Base-by-base conservation (phyloP, 2,888 invertebrate genomes). In the Nomada hirtipes region DNA sequence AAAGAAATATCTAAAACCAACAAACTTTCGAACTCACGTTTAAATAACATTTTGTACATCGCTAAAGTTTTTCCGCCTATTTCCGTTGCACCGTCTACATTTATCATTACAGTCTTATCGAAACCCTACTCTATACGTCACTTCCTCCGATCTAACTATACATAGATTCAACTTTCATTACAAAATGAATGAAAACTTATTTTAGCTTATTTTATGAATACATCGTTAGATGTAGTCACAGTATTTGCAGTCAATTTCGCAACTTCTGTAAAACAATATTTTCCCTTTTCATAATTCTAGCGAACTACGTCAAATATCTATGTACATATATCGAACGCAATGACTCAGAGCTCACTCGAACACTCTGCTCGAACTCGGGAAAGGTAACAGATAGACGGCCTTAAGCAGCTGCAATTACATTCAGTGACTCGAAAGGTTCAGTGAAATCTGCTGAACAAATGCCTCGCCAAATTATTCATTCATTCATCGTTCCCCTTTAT, bases 401-500 rank as follows among this genome's bases (percentile, higher is more conserved):
- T 71, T 68, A 68, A 75, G 26, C 15, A 50, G 53, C 18, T n/a
- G 20, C 23, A 69, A 57, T 57, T 26, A 44, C 13, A 44, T 13
- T 10, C 2, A 11, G 44, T 73, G 74, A 82, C 18, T 68, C 53
- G 63, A 65, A 68, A 77, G 26, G 44, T 71, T 63, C 74, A 53
- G 63, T 70, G 61, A 78, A 83, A 68, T n/a, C 50, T 29, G 9
- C 42, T 76, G 65, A 42, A 47, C 69, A 18, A 55, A 81, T 81
- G 67, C 76, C 50, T 52, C 26, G 11, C 23, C 29, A 42, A 29
- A 71, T 72, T 36, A 36, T 36, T 36, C 36, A 82, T 53, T 83
- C 82, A 76, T 47, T 68, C 53, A 1, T 42, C 44, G 42, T 50
- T 79, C 60, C 36, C 26, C 67, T 76, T 65, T 59, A 50, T 68